These are phyloP conservation scores for Sorex fumeus DNA, from an alignment of 2,113 vertebrate genomes.

Conservation along the genomic window DNA sequence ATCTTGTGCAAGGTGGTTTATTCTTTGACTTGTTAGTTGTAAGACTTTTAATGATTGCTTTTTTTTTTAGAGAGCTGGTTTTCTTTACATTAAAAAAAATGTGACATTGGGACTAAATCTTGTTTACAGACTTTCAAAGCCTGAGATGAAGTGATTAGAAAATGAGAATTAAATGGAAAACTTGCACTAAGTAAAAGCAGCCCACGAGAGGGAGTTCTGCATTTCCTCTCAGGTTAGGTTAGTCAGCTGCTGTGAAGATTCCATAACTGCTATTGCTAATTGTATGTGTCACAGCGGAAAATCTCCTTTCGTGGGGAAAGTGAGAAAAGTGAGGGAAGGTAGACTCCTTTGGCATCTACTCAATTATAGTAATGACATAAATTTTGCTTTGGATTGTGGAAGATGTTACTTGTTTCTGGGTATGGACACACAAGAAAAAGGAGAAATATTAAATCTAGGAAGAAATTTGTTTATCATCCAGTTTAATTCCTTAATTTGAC, in stretches of 20 bases:
- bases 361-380: neutral
- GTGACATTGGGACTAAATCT: neutral
- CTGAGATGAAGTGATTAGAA: neutral
- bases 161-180: neutral
- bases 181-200: neutral
- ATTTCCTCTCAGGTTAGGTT: neutral
- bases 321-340: neutral
- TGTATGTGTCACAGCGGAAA: neutral
- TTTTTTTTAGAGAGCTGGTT: constrained; percentile 5
- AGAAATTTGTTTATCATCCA: neutral
- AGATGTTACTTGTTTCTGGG: constrained; percentile 7
- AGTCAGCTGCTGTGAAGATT: neutral
- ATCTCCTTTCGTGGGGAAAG: neutral
- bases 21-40: neutral
- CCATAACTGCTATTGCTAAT: neutral
- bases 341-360: neutral
- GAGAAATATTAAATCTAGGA: constrained; percentile 11
- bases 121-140: neutral
- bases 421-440: neutral
- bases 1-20: constrained; percentile 21
- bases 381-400: constrained; percentile 16
- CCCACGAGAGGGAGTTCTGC: constrained; percentile 38
- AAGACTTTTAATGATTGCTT: neutral
- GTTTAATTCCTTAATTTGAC: neutral
- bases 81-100: constrained; percentile 1